phyloP scores from a whole-genome alignment of 2,113 vertebrate species.

The Nicator chloris region DNA sequence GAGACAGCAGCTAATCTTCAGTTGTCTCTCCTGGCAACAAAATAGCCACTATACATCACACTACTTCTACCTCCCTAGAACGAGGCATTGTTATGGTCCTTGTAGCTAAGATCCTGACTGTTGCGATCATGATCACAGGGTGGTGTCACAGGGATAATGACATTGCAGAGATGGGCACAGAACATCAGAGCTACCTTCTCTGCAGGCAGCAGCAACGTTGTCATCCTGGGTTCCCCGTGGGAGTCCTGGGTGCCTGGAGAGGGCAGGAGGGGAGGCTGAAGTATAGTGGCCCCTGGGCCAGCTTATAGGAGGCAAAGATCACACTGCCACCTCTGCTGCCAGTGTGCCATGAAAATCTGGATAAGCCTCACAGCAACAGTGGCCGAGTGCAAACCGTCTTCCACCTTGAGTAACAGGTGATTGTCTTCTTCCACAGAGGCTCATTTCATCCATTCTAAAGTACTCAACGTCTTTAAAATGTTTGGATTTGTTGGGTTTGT shows the following conservation, averaged over 20 bases:
- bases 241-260: not conserved
- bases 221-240: not conserved
- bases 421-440: not conserved
- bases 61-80: not conserved
- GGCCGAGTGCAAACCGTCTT: not conserved
- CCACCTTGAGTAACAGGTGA: not conserved
- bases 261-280: not conserved
- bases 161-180: not conserved
- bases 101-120: not conserved
- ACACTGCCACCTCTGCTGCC: not conserved
- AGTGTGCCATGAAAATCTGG: not conserved
- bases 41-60: not conserved
- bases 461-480: not conserved
- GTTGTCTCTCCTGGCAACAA: not conserved
- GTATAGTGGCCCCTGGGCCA: not conserved
- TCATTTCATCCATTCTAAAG: not conserved
- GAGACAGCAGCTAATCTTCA: not conserved
- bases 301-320: not conserved
- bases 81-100: not conserved
- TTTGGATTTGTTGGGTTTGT: not conserved
- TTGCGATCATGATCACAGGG: not conserved
- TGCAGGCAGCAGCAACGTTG: not conserved
- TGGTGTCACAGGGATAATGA: not conserved
- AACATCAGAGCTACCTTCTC: not conserved
- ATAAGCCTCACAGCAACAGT: not conserved